These are phyloP conservation scores for Platerodrilus igneus DNA, from an alignment of 2,888 invertebrate species.

Conservation along the genomic window DNA sequence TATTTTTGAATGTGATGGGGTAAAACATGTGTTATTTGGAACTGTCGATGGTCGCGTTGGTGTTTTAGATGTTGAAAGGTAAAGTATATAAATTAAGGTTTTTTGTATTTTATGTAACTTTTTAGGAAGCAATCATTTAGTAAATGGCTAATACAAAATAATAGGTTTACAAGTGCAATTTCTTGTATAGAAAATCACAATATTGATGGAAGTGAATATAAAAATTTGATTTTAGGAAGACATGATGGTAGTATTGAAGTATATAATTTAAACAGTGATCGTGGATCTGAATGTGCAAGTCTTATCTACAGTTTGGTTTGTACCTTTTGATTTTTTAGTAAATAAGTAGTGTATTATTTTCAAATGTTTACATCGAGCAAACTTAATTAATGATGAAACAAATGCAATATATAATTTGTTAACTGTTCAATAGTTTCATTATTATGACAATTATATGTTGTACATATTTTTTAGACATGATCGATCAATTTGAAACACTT, in stretches of 20 bases:
- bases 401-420: too few species aligned
- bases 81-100: slow-evolving; percentile 15
- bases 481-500: too few species aligned
- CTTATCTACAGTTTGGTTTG: slow-evolving; percentile 57
- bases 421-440: too few species aligned
- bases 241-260: slow-evolving; percentile 78
- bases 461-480: too few species aligned
- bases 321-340: slow-evolving; percentile 2
- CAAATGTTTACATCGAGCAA: too few species aligned
- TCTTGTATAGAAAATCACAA: slow-evolving; percentile 68
- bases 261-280: slow-evolving; percentile 56
- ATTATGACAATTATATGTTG: too few species aligned
- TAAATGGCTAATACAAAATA: slow-evolving; percentile 45
- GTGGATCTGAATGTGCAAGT: slow-evolving; percentile 51
- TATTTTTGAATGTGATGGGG: slow-evolving; percentile 65
- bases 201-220: slow-evolving; percentile 62
- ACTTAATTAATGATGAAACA: too few species aligned
- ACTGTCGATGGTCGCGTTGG: slow-evolving; percentile 86
- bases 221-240: slow-evolving; percentile 70
- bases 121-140: slow-evolving; percentile 43
- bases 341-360: too few species aligned
- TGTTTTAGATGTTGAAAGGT: slow-evolving; percentile 61
- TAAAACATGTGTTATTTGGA: slow-evolving; percentile 74
- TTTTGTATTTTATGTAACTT: slow-evolving; percentile 10
- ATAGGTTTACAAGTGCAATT: slow-evolving; percentile 49